A percentile compares a stretch with the other conserved stretches of the same genome.
These are phyloP conservation scores for Brachyopa scutellaris DNA, from an alignment of 2,888 invertebrate species.

Conservation along the genomic window DNA sequence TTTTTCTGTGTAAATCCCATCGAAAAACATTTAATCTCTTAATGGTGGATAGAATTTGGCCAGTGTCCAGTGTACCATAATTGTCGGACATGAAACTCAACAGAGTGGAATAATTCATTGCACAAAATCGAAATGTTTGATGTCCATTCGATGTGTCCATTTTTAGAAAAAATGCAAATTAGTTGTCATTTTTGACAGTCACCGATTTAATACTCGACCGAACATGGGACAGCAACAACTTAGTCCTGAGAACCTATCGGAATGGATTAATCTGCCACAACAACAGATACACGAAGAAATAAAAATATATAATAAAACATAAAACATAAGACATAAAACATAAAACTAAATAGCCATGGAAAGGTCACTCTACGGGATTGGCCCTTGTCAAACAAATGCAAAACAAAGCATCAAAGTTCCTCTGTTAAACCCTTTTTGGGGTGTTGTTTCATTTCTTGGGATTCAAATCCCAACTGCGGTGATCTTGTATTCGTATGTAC, in stretches of 20 bases:
- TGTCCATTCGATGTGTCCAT: conserved; percentile 9
- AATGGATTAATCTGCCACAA: conserved; percentile 23
- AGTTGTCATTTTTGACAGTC: conserved; percentile 31
- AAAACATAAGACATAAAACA: too few species aligned
- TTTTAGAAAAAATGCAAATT: conserved; percentile 40
- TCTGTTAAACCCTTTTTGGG: conserved; percentile 27
- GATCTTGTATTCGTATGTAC: too few species aligned
- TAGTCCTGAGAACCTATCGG: conserved; percentile 3
- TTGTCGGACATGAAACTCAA: conserved; percentile 16
- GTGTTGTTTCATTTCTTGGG: neutral
- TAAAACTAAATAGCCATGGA: conserved; percentile 52
- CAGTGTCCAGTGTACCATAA: too few species aligned
- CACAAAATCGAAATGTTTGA: conserved; percentile 41
- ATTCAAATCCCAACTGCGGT: neutral
- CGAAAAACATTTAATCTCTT: too few species aligned
- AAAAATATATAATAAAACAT: conserved; percentile 39
- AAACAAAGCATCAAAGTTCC: conserved; percentile 43
- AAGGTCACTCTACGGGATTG: conserved; percentile 45
- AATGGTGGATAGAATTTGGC: too few species aligned
- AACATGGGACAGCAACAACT: conserved; percentile 33
- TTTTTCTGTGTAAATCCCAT: too few species aligned
- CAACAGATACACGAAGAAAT: conserved; percentile 9
- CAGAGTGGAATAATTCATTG: conserved; percentile 37
- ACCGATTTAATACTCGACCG: conserved; percentile 43
- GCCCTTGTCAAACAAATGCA: conserved; percentile 61